Evolutionary conservation across 2,888 invertebrate species (phyloP), one percentile per base, ranked within the genome.

Genomic region (Xestia c-nigrum): DNA sequence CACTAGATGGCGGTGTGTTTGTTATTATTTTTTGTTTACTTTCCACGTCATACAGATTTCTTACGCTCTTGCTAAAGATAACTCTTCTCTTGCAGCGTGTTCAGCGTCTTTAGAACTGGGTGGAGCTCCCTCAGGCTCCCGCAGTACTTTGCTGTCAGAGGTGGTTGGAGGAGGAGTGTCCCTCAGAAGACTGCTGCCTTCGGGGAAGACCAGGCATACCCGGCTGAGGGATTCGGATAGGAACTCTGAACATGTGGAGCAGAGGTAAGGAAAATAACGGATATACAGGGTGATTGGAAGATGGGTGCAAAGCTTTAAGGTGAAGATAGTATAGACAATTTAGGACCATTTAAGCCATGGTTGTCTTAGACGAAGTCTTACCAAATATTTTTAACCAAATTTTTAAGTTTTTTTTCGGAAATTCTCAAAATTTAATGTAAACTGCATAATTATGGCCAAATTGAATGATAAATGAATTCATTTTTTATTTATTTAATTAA

Each of bases 91-190:
- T 77, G 19, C 71, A 96, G 96, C 96, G 1, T 96, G 96, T 76
- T 96, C 96, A 82, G 96, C 96, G 3, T 96, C 96, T 0, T 81
- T 96, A 47, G 96, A 96, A 84, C 90, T 97, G 59, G 97, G 97
- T 12, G 93, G 89, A 5, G 97, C 97, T 0, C 94, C 98, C 46
- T 97, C 98, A 0, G 97, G 98, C 3, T 98, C 98, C 2, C 98
- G 98, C 38, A 98, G 98, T 64, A 98, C 98, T 0, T 94, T 98
- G 16, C 96, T 98, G 19, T 98, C 98, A 0, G 98, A 98, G 92
- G 98, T 98, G 40, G 98, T 98, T 64, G 98, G 98, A 0, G 95
- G 96, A 0, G 94, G 94, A 0, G 96, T 94, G 2, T 94, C 96
- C 0, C 86, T 96, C 40, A 91, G 96, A 0, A 88, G 96, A 2